Base-by-base conservation (phyloP, 2,888 invertebrate species). In the Amphipyra berbera region DNA sequence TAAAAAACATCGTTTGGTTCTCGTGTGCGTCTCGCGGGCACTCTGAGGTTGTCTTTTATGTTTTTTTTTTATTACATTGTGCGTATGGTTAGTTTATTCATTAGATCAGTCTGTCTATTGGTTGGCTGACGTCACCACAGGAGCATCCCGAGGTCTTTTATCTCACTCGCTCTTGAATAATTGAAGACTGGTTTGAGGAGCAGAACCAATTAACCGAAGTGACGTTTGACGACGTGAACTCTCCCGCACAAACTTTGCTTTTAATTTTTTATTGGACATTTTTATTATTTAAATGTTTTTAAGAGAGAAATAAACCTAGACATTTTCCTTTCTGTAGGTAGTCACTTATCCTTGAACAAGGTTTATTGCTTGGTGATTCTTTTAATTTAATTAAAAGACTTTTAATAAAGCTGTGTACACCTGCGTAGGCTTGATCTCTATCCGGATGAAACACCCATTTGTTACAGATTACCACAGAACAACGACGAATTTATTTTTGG, bases 51-150 rank as follows among this genome's bases (percentile, higher is more conserved):
- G 61, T 67, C 46, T 74, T 66, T 66, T 65, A 58, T 63, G 40
- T 56, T 60, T 62, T 57, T 73, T 73, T 21, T 73, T 66, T 68
- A 58, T 65, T 60, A 47, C 67, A 49, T 59, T 45, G 62, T 66
- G 57, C 81, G 79, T 79, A 83, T 83, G 82, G 78, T 83, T 82
- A 86, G 82, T 86, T 86, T 85, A 85, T 87, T 84, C 81, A 81
- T 82, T 83, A 82, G 82, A 83, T 81, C 79, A 79, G 83, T 81
- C 80, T 79, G 82, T 72, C 82, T 78, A 82, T 82, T 81, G 84
- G 82, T 84, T 62, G 78, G 62, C 65, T 92, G 91, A 93, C 91
- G 91, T 91, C 92, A 92, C 64, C 81, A 70, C 78, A 73, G 79
- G 83, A 87, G 80, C 84, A 86, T 87, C 84, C 80, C 73, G 68